Conservation (phyloP, 2,797 vertebrate species). For the Labeo calbasu region DNA sequence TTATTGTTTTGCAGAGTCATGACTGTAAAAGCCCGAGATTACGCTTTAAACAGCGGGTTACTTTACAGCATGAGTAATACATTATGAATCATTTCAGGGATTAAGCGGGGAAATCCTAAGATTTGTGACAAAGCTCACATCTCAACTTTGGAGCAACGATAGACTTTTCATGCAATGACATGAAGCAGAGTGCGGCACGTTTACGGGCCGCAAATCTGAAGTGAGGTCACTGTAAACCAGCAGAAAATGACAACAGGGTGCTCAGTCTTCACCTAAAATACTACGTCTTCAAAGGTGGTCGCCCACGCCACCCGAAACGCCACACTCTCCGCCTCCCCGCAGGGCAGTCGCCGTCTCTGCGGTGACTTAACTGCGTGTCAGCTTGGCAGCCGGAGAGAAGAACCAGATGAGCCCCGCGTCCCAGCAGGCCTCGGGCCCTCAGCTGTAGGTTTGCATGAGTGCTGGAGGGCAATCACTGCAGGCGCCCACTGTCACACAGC, state of each 20-base stretch:
- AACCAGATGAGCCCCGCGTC: conserved; percentile 53
- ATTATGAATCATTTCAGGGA: conserved; percentile 48
- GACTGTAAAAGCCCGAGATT: conserved; percentile 34
- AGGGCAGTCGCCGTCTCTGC: conserved; percentile 30
- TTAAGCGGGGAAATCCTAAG: conserved; percentile 58
- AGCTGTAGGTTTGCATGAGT: conserved; percentile 37
- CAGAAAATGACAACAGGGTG: conserved; percentile 40
- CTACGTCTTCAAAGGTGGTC: conserved; percentile 31
- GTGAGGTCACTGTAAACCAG: conserved; percentile 48
- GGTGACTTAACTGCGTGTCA: conserved; percentile 53
- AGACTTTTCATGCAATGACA: conserved; percentile 32
- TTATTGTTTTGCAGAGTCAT: conserved; percentile 58
- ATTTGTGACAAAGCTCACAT: conserved; percentile 49
- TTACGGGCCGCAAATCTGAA: conserved; percentile 34
- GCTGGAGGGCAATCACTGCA: conserved; percentile 55
- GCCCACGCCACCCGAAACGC: neutral
- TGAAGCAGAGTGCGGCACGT: neutral
- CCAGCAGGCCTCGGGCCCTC: conserved; percentile 12
- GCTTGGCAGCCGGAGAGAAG: conserved; percentile 51
- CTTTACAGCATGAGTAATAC: conserved; percentile 46
- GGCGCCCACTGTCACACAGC: conserved; percentile 52
- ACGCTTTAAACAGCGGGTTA: conserved; percentile 37
- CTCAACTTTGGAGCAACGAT: conserved; percentile 1
- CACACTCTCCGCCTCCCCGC: conserved; percentile 15
- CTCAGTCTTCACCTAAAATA: conserved; percentile 2